Conservation (phyloP, 2,888 invertebrate species). For the Petrophora chlorosata region DNA sequence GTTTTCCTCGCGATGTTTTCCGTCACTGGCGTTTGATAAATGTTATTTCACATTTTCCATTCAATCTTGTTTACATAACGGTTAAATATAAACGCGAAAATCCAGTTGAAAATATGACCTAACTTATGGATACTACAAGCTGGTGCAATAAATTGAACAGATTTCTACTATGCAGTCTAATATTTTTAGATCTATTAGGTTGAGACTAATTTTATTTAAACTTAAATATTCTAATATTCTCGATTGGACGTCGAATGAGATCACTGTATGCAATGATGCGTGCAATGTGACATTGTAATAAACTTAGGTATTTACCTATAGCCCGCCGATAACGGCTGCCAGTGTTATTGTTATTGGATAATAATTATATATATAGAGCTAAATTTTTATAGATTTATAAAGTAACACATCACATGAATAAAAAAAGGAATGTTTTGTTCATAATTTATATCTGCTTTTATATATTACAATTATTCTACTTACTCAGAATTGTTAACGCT, state of each 20-base stretch:
- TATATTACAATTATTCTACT: not conserved
- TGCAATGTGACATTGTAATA: constrained; percentile 64
- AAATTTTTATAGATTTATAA: constrained; percentile 12
- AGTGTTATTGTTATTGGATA: constrained; percentile 43
- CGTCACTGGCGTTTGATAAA: constrained; percentile 42
- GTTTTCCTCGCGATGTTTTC: constrained; percentile 46
- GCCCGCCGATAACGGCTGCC: constrained; percentile 48
- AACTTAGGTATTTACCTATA: constrained; percentile 46
- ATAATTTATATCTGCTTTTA: not conserved
- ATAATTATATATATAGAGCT: constrained; percentile 18
- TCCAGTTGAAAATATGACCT: too few species aligned
- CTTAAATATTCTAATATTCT: constrained; percentile 4
- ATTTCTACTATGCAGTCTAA: too few species aligned
- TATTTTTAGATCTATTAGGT: not conserved
- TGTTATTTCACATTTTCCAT: constrained; percentile 22
- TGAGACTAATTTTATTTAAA: not conserved
- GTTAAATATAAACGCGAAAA: too few species aligned
- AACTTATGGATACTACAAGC: too few species aligned
- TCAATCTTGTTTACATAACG: too few species aligned
- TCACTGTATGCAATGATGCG: constrained; percentile 54
- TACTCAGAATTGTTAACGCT: too few species aligned
- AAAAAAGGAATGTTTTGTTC: constrained; percentile 1
- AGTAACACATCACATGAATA: constrained; percentile 7
- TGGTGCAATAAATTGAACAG: too few species aligned
- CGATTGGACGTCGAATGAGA: constrained; percentile 50